Base-by-base conservation (phyloP, 2,113 vertebrate species). In the Zapus hudsonius region DNA sequence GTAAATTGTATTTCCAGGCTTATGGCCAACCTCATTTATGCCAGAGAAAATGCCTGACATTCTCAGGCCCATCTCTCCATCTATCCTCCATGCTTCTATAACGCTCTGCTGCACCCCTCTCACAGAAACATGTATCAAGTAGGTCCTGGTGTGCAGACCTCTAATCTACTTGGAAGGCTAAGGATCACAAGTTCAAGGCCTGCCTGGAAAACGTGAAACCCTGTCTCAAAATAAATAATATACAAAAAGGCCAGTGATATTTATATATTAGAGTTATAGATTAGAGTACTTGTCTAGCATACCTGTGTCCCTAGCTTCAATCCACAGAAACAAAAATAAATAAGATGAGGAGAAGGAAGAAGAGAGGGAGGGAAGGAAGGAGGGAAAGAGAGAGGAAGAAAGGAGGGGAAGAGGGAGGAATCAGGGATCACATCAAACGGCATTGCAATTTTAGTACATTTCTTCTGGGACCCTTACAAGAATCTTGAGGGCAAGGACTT, bases 401-500 rank as follows among this genome's bases (percentile, higher is more conserved):
- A 25, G 38, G 11, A 25, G 20, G 4, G 31, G 13, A 7, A 27
- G 61, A 13, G 10, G 23, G 63, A 12, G 1, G 16, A 15, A n/a
- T 17, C 4, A 76, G 33, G 36, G 9, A 81, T 52, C 52, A 52
- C 52, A 8, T 42, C 33, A 80, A 29, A 38, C n/a, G 17, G 73
- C 70, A 69, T 38, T 19, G 66, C 38, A 63, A 23, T 74, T n/a
- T 1, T 88, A 87, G 40, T 36, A 52, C 52, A 69, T 80, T 81
- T 84, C 81, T 61, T 85, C 63, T 79, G n/a, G 40, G 42, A 74
- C 25, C 16, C n/a, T 27, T 89, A 42, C 7, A 91, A 85, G 23
- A 79, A 79, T 79, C 52, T 52, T 59, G 36, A 91, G n/a, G 40
- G 52, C 27, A 70, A 64, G 19, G 40, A 73, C 22, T 76, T 76